phyloP scores from a whole-genome alignment of 2,113 vertebrate species.

The Brienomyrus brachyistius region DNA sequence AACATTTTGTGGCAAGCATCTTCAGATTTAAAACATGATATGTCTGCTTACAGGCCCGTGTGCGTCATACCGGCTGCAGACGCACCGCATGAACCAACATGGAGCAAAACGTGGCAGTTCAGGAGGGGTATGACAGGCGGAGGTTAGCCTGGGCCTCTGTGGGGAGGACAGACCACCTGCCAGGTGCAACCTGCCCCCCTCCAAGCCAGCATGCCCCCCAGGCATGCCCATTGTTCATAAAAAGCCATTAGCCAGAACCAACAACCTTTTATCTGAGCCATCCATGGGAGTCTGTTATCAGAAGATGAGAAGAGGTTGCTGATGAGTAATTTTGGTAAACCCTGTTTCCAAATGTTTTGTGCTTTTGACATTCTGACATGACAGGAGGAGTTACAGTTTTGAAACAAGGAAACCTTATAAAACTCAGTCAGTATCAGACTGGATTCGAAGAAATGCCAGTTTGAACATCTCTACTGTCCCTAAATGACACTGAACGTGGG shows the following conservation, averaged over 20 bases:
- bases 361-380: not conserved
- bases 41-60: not conserved
- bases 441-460: not conserved
- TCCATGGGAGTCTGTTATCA: not conserved
- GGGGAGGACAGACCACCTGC: not conserved
- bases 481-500: not conserved
- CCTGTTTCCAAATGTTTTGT: not conserved
- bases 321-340: not conserved
- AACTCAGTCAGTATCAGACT: not conserved
- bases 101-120: not conserved
- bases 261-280: not conserved
- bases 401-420: not conserved
- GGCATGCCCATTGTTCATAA: not conserved
- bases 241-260: not conserved
- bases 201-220: not conserved
- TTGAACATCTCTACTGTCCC: not conserved
- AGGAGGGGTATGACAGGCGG: not conserved
- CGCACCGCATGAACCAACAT: not conserved
- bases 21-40: not conserved
- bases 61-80: not conserved
- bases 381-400: not conserved
- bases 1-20: not conserved
- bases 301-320: not conserved
- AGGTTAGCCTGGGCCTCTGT: not conserved
- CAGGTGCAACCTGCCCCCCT: not conserved